Percentiles rank a stretch among this genome's conserved stretches.
phyloP scores from a whole-genome alignment of 2,113 vertebrate species.

The Proteles cristata region DNA sequence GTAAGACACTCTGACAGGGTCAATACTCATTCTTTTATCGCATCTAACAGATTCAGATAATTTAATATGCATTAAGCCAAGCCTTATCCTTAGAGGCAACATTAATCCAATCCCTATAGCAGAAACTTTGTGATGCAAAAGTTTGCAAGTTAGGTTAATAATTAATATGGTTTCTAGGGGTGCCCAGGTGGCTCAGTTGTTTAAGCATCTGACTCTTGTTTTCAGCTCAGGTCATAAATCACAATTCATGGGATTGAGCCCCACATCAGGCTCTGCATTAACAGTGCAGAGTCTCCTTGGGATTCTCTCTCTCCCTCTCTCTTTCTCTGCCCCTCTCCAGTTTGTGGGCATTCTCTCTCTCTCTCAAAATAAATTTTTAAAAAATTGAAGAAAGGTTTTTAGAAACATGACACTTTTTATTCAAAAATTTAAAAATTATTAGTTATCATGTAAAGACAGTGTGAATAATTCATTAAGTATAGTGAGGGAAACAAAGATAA shows the following conservation, averaged over 20 bases:
- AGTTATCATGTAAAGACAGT: background rate
- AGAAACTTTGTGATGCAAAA: constrained; percentile 37
- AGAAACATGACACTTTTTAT: background rate
- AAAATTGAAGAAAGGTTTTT: background rate
- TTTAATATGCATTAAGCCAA: constrained; percentile 27
- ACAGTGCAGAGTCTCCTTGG: no score
- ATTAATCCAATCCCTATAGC: background rate
- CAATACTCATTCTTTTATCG: constrained; percentile 30
- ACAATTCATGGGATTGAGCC: no score
- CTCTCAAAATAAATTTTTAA: no score
- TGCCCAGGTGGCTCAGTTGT: no score
- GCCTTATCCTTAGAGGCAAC: background rate
- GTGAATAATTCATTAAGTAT: background rate
- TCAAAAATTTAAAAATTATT: background rate
- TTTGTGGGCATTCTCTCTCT: no score
- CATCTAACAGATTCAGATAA: constrained; percentile 54
- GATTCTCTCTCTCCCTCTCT: no score
- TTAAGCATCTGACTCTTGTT: no score
- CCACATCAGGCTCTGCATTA: no score
- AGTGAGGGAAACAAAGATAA: constrained; percentile 1
- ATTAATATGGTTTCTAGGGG: background rate
- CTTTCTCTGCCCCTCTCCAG: no score
- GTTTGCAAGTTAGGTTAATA: constrained; percentile 7
- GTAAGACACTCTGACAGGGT: constrained; percentile 22
- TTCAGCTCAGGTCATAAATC: no score